Evolutionary conservation across 92 coral and sea anemone genomes (phyloP).

Genomic region (Pocillopora meandrina): DNA sequence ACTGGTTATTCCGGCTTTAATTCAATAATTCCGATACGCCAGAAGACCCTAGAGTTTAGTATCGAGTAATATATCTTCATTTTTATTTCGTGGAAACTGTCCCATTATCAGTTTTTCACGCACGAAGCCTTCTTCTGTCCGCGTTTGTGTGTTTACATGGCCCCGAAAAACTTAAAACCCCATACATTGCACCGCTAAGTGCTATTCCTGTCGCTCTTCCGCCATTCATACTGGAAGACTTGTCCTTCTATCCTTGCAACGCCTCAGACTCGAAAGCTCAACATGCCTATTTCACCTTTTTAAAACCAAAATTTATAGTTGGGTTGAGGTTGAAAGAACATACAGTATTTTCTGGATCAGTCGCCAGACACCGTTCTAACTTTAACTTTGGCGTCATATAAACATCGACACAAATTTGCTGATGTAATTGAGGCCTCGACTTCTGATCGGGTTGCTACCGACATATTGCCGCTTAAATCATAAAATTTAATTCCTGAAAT

Average conservation of each 20-base stretch:
- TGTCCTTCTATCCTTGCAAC: neutral
- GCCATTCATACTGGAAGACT: neutral
- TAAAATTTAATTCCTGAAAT: too few species aligned
- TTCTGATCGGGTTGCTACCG: too few species aligned
- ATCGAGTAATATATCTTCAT: neutral
- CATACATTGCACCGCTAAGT: neutral
- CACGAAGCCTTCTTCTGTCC: slow-evolving; percentile 6
- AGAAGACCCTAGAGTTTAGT: neutral
- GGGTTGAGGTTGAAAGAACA: too few species aligned
- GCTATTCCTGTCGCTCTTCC: neutral
- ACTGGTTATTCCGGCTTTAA: too few species aligned
- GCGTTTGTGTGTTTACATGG: slow-evolving; percentile 1
- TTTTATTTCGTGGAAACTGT: neutral
- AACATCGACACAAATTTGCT: too few species aligned
- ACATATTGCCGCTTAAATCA: too few species aligned
- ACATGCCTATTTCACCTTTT: neutral
- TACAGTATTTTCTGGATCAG: too few species aligned
- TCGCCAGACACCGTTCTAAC: too few species aligned
- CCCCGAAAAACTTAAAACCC: neutral
- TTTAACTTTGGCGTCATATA: too few species aligned
- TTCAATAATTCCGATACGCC: too few species aligned
- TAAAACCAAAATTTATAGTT: too few species aligned
- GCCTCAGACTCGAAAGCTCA: neutral
- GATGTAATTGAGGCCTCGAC: too few species aligned
- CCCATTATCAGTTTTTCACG: neutral